phyloP scores from a whole-genome alignment of 2,888 invertebrate genomes.

The Pseudococcus viburni region DNA sequence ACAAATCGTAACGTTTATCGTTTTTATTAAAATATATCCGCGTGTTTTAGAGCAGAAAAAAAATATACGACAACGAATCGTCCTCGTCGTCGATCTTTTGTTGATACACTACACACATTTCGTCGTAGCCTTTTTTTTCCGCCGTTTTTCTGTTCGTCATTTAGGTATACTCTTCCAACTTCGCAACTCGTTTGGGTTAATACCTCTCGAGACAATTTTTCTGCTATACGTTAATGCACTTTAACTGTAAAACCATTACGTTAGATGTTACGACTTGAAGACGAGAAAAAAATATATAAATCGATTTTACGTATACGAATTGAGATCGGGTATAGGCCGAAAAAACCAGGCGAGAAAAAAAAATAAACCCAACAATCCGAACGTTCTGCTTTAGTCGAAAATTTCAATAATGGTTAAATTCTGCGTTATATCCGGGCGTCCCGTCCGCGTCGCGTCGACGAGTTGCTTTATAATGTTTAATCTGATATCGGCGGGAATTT shows the following conservation, averaged over 20 bases:
- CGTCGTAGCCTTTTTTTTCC: neutral
- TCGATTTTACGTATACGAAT: conserved; percentile 13
- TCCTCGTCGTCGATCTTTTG: neutral
- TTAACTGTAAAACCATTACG: conserved; percentile 53
- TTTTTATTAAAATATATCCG: conserved; percentile 10
- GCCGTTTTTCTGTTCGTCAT: conserved; percentile 1
- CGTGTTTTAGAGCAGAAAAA: conserved; percentile 37
- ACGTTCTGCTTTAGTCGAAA: neutral
- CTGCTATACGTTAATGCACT: conserved; percentile 43
- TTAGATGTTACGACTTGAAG: conserved; percentile 10
- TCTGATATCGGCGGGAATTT: conserved; percentile 37
- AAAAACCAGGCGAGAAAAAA: neutral
- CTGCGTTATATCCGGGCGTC: neutral
- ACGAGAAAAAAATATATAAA: neutral
- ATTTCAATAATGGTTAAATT: conserved; percentile 54
- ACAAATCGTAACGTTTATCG: conserved; percentile 47
- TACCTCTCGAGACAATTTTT: conserved; percentile 56
- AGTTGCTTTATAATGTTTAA: conserved; percentile 13
- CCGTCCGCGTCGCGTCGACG: neutral
- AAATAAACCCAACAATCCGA: neutral
- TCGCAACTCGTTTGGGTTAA: conserved; percentile 6
- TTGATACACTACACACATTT: neutral
- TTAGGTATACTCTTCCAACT: neutral
- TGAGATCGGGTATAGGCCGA: neutral
- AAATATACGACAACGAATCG: conserved; percentile 19